phyloP scores from a whole-genome alignment of 2,888 invertebrate species.

The Ceratothoa steindachneri region DNA sequence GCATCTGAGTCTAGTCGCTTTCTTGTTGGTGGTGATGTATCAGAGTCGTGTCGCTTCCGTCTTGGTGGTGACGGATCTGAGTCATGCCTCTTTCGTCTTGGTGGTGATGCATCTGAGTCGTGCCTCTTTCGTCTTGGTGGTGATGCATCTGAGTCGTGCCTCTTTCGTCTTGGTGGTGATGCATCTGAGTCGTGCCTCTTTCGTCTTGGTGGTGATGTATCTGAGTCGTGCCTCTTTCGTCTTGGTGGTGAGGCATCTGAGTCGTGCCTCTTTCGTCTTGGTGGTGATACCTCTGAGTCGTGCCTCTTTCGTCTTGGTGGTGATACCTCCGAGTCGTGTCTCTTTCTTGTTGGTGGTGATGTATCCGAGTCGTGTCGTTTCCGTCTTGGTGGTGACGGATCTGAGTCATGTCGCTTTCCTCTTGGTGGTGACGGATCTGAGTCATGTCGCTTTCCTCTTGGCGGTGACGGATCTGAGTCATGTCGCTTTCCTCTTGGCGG shows the following conservation, averaged over 20 bases:
- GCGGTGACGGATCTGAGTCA: slow-evolving; percentile 29
- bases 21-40: slow-evolving; percentile 22
- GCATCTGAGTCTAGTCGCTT: slow-evolving; percentile 29
- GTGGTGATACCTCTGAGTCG: slow-evolving; percentile 25
- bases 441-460: slow-evolving; percentile 50
- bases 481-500: slow-evolving; percentile 36
- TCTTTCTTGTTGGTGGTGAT: slow-evolving; percentile 31
- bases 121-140: slow-evolving; percentile 48
- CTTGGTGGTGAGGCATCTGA: slow-evolving; percentile 17
- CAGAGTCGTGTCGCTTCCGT: slow-evolving; percentile 46
- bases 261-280: slow-evolving; percentile 31
- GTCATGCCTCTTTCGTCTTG: slow-evolving; percentile 42
- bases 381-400: slow-evolving; percentile 49
- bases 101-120: slow-evolving; percentile 23
- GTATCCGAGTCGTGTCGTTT: slow-evolving; percentile 49
- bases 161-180: slow-evolving; percentile 33
- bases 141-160: slow-evolving; percentile 48
- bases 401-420: slow-evolving; percentile 47
- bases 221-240: slow-evolving; percentile 27
- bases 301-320: slow-evolving; percentile 46
- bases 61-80: slow-evolving; percentile 49
- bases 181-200: slow-evolving; percentile 44
- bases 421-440: slow-evolving; percentile 34
- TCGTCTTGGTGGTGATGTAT: slow-evolving; percentile 53
- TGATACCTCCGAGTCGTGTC: slow-evolving; percentile 48